phyloP scores from a whole-genome alignment of 2,113 vertebrate genomes.

The Onychostoma macrolepis region DNA sequence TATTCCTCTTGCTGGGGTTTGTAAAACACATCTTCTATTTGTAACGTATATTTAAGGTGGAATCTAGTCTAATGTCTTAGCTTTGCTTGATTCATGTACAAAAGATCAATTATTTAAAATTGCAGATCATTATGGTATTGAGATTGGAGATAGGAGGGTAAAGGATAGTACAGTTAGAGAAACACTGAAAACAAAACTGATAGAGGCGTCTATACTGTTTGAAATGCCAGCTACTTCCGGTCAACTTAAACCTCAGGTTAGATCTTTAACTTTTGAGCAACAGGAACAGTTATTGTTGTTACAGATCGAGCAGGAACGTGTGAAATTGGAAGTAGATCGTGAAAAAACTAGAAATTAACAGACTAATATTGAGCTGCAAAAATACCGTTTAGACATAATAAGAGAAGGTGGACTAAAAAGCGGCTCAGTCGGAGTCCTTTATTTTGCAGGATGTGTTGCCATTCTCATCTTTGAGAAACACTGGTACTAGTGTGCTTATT shows the following conservation, averaged over 20 bases:
- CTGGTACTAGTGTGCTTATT: background rate
- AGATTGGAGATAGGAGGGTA: too few species aligned
- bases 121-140: background rate
- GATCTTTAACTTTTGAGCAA: background rate
- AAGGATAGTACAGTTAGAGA: background rate
- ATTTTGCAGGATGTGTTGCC: background rate
- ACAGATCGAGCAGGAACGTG: background rate
- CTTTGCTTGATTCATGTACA: background rate
- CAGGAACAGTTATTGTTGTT: background rate
- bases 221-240: background rate
- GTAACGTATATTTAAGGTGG: too few species aligned
- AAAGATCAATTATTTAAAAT: background rate
- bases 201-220: background rate
- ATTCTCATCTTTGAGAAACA: background rate
- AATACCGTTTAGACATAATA: background rate
- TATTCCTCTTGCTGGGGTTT: too few species aligned
- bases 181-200: too few species aligned
- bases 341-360: background rate
- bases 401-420: background rate
- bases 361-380: background rate
- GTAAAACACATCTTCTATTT: too few species aligned
- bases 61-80: too few species aligned
- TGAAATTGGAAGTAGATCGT: background rate
- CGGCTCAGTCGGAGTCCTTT: background rate
- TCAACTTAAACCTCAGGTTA: background rate